phyloP scores from a whole-genome alignment of 2,113 vertebrate genomes.

The Varanus salvator region DNA sequence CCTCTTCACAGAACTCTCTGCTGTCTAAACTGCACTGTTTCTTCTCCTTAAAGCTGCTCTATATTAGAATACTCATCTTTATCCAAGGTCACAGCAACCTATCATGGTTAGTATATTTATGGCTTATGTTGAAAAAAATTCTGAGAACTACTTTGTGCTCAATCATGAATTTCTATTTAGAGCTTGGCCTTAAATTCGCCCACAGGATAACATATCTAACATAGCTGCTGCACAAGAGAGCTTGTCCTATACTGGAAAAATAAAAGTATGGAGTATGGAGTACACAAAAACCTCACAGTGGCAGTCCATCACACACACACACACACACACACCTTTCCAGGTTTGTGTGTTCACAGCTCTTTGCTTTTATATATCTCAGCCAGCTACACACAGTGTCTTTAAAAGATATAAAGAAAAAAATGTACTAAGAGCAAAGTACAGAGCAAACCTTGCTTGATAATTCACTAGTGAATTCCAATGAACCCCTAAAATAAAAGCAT shows the following conservation, averaged over 20 bases:
- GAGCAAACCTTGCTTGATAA: neutral
- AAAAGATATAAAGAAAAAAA: conserved; percentile 58
- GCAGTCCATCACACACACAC: conserved; percentile 44
- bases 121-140: conserved; percentile 22
- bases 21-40: neutral
- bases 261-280: neutral
- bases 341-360: conserved; percentile 52
- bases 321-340: conserved; percentile 31
- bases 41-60: neutral
- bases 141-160: conserved; percentile 63
- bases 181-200: conserved; percentile 42
- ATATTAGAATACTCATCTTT: neutral
- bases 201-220: conserved; percentile 46
- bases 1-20: neutral
- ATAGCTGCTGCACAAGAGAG: conserved; percentile 39
- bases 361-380: conserved; percentile 54
- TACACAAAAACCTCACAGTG: neutral
- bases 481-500: neutral
- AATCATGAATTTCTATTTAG: conserved; percentile 46
- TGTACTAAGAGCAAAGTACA: conserved; percentile 60
- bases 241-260: conserved; percentile 26
- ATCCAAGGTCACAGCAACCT: neutral
- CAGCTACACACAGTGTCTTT: conserved; percentile 57
- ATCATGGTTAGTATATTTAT: neutral
- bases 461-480: neutral